Evolutionary conservation across 2,797 vertebrate genomes (phyloP).

Genomic region (Poecile montanus): DNA sequence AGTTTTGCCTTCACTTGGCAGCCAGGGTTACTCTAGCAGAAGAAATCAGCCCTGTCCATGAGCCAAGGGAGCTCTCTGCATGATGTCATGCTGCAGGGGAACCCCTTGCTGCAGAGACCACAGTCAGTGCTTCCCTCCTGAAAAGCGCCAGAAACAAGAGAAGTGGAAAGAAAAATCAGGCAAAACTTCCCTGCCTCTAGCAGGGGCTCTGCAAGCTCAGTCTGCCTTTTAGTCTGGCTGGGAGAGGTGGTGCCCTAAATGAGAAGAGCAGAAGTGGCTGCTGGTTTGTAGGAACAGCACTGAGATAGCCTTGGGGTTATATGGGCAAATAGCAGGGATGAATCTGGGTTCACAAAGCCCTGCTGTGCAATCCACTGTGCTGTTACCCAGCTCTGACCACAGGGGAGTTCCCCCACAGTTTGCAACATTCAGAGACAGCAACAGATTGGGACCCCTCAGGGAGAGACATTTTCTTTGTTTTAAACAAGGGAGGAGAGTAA

Average conservation of each 20-base stretch:
- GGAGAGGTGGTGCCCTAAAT: neutral
- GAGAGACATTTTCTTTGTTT: neutral
- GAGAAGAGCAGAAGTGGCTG: neutral
- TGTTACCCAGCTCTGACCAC: neutral
- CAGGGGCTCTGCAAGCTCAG: rapidly evolving
- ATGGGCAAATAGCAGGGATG: neutral
- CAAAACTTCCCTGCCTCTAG: neutral
- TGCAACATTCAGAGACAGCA: neutral
- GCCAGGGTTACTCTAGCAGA: conserved; percentile 41
- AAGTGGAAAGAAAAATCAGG: neutral
- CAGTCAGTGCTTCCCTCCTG: neutral
- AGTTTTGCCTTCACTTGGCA: conserved; percentile 23
- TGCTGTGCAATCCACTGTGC: rapidly evolving
- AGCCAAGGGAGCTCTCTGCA: conserved; percentile 1
- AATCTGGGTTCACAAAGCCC: neutral
- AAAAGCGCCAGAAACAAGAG: neutral
- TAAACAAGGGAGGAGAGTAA: neutral
- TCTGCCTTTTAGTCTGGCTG: neutral
- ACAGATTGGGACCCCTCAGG: neutral
- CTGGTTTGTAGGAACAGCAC: neutral
- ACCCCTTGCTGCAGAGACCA: neutral
- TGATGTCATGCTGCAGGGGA: conserved; percentile 47
- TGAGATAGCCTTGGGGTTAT: neutral
- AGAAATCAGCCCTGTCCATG: neutral
- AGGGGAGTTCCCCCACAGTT: neutral